These are phyloP conservation scores for Gorsachius goisagi DNA, from an alignment of 2,113 vertebrate species.

Conservation along the genomic window DNA sequence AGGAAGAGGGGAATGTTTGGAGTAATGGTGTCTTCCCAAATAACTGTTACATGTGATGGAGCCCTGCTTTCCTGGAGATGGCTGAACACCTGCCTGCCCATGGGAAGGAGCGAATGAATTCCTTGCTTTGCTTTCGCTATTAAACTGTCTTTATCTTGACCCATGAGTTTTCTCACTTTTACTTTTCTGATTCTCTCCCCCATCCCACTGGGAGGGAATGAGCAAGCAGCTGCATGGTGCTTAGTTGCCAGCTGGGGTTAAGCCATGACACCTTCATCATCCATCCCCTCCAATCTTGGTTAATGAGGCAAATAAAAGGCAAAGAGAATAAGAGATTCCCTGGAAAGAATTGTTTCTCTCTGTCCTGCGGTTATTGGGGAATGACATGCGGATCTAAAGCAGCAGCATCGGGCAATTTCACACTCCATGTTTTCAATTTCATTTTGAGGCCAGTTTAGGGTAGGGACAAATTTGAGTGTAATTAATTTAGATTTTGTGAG, in stretches of 20 bases:
- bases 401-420: conserved; percentile 49
- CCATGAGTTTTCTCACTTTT: background rate
- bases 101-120: background rate
- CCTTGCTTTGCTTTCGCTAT: background rate
- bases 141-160: background rate
- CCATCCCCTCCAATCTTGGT: conserved; percentile 6
- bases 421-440: conserved; percentile 40
- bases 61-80: background rate
- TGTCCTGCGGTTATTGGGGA: background rate
- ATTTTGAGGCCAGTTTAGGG: conserved; percentile 58
- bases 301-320: conserved; percentile 41
- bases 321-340: conserved; percentile 35
- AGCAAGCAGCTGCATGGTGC: background rate
- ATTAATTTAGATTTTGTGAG: conserved; percentile 66
- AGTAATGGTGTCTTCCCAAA: background rate
- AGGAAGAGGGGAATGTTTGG: background rate
- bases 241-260: background rate
- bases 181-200: background rate
- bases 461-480: conserved; percentile 60
- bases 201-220: background rate
- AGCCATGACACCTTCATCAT: background rate
- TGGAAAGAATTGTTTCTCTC: conserved; percentile 31
- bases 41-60: background rate
- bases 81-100: background rate
- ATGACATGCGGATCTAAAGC: background rate